Evolutionary conservation across 2,888 invertebrate genomes (phyloP).

Genomic region (Deilephila porcellus): DNA sequence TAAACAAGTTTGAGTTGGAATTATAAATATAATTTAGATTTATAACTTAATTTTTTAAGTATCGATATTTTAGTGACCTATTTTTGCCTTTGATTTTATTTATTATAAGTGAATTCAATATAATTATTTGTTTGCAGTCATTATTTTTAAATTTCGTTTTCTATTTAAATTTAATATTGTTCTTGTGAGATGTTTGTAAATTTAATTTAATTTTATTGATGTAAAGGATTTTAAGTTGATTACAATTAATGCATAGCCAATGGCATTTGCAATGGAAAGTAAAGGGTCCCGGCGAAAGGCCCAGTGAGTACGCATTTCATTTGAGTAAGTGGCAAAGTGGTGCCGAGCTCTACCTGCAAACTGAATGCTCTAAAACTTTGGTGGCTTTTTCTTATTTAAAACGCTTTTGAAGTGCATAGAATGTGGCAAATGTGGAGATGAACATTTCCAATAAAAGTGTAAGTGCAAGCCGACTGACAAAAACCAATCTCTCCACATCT

Average conservation of each 20-base stretch:
- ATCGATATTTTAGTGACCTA: too few species aligned
- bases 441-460: slow-evolving; percentile 37
- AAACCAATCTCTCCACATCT: slow-evolving; percentile 48
- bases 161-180: neutral
- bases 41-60: too few species aligned
- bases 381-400: slow-evolving; percentile 49
- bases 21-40: too few species aligned
- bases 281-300: slow-evolving; percentile 49
- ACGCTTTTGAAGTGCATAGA: slow-evolving; percentile 36
- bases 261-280: slow-evolving; percentile 43
- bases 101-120: too few species aligned
- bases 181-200: neutral
- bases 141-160: neutral
- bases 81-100: too few species aligned
- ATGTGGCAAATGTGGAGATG: slow-evolving; percentile 41
- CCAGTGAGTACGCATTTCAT: slow-evolving; percentile 57
- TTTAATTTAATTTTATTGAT: neutral
- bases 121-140: too few species aligned
- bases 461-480: slow-evolving; percentile 38
- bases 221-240: neutral
- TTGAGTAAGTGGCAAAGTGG: slow-evolving; percentile 56
- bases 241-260: slow-evolving; percentile 12
- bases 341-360: slow-evolving; percentile 46
- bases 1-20: too few species aligned
- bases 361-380: slow-evolving; percentile 48